These are phyloP conservation scores for Gymnodraco acuticeps DNA, from an alignment of 2,797 vertebrate genomes.

Conservation along the genomic window DNA sequence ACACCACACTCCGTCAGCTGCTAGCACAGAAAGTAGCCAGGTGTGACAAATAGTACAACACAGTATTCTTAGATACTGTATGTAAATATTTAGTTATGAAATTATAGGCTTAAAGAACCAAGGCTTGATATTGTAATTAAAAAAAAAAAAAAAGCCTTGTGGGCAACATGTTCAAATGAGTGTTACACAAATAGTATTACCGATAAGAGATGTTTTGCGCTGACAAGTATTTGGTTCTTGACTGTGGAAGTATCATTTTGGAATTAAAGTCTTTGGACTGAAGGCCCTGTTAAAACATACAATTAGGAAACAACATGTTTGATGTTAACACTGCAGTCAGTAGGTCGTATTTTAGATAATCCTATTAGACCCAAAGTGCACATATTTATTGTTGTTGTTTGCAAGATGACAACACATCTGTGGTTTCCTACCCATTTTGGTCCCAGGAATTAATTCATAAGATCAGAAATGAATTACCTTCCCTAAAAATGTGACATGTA, in stretches of 20 bases:
- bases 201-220: neutral
- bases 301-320: neutral
- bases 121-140: neutral
- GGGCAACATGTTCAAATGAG: neutral
- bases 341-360: neutral
- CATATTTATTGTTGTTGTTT: neutral
- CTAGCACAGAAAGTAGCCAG: neutral
- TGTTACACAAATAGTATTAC: conserved; percentile 1
- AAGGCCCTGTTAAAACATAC: conserved; percentile 16
- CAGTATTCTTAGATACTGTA: neutral
- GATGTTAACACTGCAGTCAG: neutral
- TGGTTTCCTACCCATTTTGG: neutral
- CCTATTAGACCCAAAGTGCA: neutral
- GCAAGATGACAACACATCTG: neutral
- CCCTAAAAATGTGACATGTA: neutral
- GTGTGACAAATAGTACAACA: neutral
- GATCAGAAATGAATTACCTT: neutral
- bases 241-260: conserved; percentile 1
- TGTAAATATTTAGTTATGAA: neutral
- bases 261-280: conserved; percentile 22
- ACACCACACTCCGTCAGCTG: conserved; percentile 16
- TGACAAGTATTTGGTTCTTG: neutral
- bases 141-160: neutral
- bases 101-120: neutral
- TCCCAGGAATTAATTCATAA: neutral